Conservation (phyloP, 2,888 invertebrate species). For the Oegoconia quadripuncta region DNA sequence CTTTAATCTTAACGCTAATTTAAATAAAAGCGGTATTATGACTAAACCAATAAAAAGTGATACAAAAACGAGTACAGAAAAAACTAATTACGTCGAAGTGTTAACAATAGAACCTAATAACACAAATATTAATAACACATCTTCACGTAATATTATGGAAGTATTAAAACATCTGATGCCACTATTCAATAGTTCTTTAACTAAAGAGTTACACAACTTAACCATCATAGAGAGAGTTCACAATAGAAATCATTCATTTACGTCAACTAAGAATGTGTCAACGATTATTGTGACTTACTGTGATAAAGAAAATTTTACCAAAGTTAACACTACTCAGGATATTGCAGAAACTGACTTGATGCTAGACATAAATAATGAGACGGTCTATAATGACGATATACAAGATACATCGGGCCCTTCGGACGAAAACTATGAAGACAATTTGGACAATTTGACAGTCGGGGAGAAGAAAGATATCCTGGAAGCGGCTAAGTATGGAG, state of each 20-base stretch:
- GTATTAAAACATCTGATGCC: conserved; percentile 70
- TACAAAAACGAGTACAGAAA: conserved; percentile 33
- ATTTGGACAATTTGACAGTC: conserved; percentile 34
- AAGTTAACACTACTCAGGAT: conserved; percentile 32
- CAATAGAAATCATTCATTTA: conserved; percentile 56
- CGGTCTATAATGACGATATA: conserved; percentile 22
- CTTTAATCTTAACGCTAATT: conserved; percentile 14
- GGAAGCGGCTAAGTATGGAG: conserved; percentile 83
- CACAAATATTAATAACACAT: conserved; percentile 39
- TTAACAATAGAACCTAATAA: conserved; percentile 65
- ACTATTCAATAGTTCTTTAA: conserved; percentile 57
- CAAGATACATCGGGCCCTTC: conserved; percentile 23
- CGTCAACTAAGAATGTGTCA: conserved; percentile 61
- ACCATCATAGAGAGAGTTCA: conserved; percentile 65
- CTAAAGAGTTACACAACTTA: conserved; percentile 65
- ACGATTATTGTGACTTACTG: conserved; percentile 69
- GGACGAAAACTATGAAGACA: conserved; percentile 30
- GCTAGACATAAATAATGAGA: conserved; percentile 18
- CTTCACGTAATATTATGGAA: conserved; percentile 60
- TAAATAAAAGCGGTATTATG: conserved; percentile 2
- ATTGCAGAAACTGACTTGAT: conserved; percentile 27
- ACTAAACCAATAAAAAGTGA: too few species aligned
- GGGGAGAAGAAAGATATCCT: conserved; percentile 72
- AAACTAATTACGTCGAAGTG: conserved; percentile 57
- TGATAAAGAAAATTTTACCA: conserved; percentile 52